Evolutionary conservation across 2,797 vertebrate species (phyloP).

Genomic region (Telmatherina bonti): DNA sequence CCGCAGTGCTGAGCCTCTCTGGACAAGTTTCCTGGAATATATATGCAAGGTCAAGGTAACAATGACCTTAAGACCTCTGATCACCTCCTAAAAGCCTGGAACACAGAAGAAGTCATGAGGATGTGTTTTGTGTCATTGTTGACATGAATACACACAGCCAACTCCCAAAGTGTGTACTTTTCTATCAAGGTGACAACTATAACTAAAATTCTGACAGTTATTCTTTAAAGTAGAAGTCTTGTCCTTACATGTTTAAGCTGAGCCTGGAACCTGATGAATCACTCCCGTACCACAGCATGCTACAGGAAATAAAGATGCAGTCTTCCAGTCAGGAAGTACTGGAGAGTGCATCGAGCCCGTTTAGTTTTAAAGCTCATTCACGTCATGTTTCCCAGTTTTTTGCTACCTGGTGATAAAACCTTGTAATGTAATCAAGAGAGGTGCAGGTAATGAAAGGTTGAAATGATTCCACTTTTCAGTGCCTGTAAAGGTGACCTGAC

Average conservation of each 20-base stretch:
- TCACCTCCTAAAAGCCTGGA: slow-evolving; percentile 14
- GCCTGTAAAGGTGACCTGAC: too few species aligned
- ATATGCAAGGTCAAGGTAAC: slow-evolving; percentile 19
- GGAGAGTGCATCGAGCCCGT: not conserved
- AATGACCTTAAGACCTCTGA: slow-evolving; percentile 23
- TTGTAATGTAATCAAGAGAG: not conserved
- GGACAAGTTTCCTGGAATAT: not conserved
- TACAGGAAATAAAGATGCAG: not conserved
- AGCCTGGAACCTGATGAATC: not conserved
- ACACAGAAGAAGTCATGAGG: slow-evolving; percentile 1
- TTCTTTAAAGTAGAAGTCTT: slow-evolving; percentile 6
- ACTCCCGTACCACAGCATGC: too few species aligned
- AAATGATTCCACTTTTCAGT: not conserved
- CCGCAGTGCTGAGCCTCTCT: slow-evolving; percentile 9
- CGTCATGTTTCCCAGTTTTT: too few species aligned
- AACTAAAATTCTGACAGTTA: slow-evolving; percentile 1
- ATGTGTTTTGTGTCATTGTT: slow-evolving; percentile 10
- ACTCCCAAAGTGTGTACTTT: slow-evolving; percentile 3
- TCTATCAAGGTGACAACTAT: slow-evolving; percentile 14
- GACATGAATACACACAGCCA: slow-evolving; percentile 6
- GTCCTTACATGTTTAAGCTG: slow-evolving; percentile 5
- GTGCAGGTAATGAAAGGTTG: not conserved
- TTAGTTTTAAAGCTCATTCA: not conserved
- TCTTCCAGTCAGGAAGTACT: not conserved
- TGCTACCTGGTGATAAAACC: not conserved